These are phyloP conservation scores for Ptychochromis oligacanthus DNA, from an alignment of 2,113 vertebrate genomes.

Conservation along the genomic window DNA sequence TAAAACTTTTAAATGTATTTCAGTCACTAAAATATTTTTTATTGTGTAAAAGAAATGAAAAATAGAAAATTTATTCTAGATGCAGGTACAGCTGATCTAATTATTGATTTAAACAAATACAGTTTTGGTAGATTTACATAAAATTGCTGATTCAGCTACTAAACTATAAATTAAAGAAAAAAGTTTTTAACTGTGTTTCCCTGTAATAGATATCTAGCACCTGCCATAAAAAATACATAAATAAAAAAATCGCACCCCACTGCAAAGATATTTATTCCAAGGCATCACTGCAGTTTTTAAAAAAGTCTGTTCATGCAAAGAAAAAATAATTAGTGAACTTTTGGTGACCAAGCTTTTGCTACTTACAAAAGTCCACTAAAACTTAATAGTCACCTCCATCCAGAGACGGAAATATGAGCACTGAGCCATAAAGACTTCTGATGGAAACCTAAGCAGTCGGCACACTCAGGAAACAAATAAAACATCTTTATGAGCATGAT, in stretches of 20 bases:
- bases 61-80: background rate
- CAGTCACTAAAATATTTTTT: background rate
- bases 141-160: background rate
- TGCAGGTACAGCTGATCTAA: no score
- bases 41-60: background rate
- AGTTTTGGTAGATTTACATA: background rate
- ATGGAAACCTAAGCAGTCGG: conserved; percentile 69
- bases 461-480: conserved; percentile 77
- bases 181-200: background rate
- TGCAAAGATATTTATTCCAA: background rate
- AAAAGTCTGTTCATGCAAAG: background rate
- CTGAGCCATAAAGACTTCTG: conserved; percentile 62
- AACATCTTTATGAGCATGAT: conserved; percentile 72
- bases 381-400: conserved; percentile 49
- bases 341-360: conserved; percentile 52
- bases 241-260: background rate
- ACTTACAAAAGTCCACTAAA: conserved; percentile 62
- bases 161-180: background rate
- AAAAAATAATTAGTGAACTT: conserved; percentile 52
- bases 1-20: background rate
- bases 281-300: background rate
- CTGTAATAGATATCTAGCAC: background rate
- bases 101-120: background rate
- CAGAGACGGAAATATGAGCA: conserved; percentile 69
- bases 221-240: background rate